A percentile compares a stretch with the other conserved stretches of the same genome.
These are phyloP conservation scores for Sinocyclocheilus anophthalmus DNA, from an alignment of 2,113 vertebrate species.

Conservation along the genomic window DNA sequence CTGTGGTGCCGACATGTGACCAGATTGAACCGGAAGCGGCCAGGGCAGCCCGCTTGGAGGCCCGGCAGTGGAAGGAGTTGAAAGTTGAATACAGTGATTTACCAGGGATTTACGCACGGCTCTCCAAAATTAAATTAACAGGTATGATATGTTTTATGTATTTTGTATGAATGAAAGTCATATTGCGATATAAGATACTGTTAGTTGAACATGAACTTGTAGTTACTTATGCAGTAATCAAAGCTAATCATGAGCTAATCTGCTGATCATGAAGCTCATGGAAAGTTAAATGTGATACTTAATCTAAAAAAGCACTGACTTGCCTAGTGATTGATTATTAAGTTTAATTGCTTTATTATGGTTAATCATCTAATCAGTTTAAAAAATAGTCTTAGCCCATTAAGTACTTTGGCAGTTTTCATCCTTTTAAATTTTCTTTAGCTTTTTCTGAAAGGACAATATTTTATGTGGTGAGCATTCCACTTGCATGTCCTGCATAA, in stretches of 20 bases:
- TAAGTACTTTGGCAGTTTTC: not conserved
- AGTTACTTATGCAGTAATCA: not conserved
- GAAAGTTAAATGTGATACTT: not conserved
- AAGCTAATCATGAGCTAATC: not conserved
- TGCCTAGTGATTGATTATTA: not conserved
- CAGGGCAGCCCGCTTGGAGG: slow-evolving; percentile 70
- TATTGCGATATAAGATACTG: not conserved
- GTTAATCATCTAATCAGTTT: not conserved
- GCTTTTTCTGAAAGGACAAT: not conserved
- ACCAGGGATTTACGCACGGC: slow-evolving; percentile 84
- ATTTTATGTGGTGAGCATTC: not conserved
- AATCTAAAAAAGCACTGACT: not conserved
- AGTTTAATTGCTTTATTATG: not conserved
- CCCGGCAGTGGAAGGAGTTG: slow-evolving; percentile 86
- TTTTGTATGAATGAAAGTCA: not conserved
- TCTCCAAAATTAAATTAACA: slow-evolving; percentile 96
- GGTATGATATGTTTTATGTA: slow-evolving; percentile 69
- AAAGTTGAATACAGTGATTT: slow-evolving; percentile 77
- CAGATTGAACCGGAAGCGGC: slow-evolving; percentile 53
- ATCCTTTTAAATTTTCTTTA: not conserved
- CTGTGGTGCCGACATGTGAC: not conserved
- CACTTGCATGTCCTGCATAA: not conserved
- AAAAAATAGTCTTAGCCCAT: not conserved
- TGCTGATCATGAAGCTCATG: not conserved
- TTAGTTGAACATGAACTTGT: not conserved